phyloP scores from a whole-genome alignment of 23 tunicate species.

The Styela clava region DNA sequence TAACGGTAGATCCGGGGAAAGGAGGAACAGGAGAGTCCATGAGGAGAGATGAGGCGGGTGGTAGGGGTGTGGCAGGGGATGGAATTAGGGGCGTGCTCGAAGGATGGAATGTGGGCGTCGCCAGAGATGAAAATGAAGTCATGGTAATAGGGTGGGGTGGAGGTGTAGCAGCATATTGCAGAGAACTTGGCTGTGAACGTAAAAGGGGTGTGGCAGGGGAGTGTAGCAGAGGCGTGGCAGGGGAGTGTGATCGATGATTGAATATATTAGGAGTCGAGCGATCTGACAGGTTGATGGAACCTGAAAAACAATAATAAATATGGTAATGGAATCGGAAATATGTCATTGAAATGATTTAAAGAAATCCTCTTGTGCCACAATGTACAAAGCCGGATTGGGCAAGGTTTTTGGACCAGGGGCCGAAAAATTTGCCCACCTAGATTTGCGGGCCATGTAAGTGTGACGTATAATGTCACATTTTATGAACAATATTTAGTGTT shows the following conservation, averaged over 20 bases:
- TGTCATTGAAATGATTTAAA: no score
- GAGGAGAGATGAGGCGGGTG: background rate
- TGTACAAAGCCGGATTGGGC: no score
- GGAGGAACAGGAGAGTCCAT: constrained; percentile 18
- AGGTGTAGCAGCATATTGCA: constrained; percentile 31
- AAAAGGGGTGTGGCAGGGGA: constrained; percentile 5
- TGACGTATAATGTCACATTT: no score
- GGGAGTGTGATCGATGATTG: constrained; percentile 15
- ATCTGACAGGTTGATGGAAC: constrained; percentile 58
- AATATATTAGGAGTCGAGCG: constrained; percentile 65
- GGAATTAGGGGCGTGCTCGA: constrained; percentile 24
- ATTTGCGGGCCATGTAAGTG: no score
- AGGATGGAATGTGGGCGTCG: background rate
- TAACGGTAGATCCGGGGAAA: constrained; percentile 41
- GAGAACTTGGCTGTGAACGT: background rate
- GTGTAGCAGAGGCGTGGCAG: constrained; percentile 20
- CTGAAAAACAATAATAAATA: constrained; percentile 23
- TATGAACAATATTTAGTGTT: no score
- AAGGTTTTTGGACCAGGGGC: no score
- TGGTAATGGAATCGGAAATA: no score
- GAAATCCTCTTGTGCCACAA: no score
- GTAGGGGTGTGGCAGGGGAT: constrained; percentile 7
- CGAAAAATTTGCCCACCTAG: no score
- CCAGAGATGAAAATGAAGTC: background rate
- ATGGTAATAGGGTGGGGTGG: background rate